These are phyloP conservation scores for Acholoe squamosa DNA, from an alignment of 2,888 invertebrate species.

Conservation along the genomic window DNA sequence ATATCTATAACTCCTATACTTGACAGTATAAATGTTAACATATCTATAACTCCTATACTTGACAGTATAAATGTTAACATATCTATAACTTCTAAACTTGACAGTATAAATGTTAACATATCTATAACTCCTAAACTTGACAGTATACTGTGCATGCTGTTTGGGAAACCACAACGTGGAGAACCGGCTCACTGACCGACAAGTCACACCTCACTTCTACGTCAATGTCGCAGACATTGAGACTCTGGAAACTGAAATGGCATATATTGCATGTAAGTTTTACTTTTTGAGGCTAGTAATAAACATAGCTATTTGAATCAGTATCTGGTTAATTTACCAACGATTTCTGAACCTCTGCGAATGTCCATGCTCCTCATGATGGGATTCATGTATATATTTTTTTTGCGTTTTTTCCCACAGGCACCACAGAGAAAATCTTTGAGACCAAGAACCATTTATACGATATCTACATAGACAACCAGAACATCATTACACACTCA, in stretches of 20 bases:
- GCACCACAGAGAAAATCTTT: constrained; percentile 84
- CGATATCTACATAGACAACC: constrained; percentile 83
- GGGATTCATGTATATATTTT: too few species aligned
- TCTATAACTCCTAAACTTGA: constrained; percentile 65
- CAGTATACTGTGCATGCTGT: constrained; percentile 83
- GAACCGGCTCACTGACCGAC: constrained; percentile 74
- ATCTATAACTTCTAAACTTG: too few species aligned
- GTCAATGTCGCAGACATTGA: constrained; percentile 84
- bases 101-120: too few species aligned
- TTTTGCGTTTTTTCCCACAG: constrained; percentile 72
- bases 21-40: too few species aligned
- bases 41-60: too few species aligned
- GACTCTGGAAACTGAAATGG: constrained; percentile 81
- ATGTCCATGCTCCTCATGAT: too few species aligned
- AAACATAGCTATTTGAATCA: too few species aligned
- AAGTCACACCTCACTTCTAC: constrained; percentile 82
- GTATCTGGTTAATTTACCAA: too few species aligned
- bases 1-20: too few species aligned
- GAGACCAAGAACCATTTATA: constrained; percentile 83
- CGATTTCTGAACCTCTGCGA: too few species aligned
- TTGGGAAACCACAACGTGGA: constrained; percentile 80
- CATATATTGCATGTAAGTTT: constrained; percentile 83
- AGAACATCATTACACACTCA: constrained; percentile 79
- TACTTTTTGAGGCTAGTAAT: too few species aligned
- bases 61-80: too few species aligned